phyloP scores from a whole-genome alignment of 2,888 invertebrate genomes.

The Hyles lineata region DNA sequence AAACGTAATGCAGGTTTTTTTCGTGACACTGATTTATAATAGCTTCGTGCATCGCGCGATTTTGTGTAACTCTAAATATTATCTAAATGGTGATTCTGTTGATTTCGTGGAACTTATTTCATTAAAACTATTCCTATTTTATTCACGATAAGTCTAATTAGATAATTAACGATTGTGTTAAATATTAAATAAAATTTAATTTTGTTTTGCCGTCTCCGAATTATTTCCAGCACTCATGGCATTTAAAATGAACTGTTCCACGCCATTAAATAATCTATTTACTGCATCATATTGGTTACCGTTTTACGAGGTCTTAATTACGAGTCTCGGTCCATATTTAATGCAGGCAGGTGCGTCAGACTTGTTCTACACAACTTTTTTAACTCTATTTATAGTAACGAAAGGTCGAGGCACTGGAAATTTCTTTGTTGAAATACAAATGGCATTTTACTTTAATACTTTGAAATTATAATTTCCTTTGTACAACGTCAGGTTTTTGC shows the following conservation, averaged over 20 bases:
- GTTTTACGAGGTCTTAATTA: slow-evolving; percentile 2
- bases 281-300: not conserved
- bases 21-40: too few relatives aligned
- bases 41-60: too few relatives aligned
- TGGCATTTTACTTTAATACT: slow-evolving; percentile 10
- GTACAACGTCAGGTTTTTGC: not conserved
- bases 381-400: slow-evolving; percentile 31
- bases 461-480: slow-evolving; percentile 14
- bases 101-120: too few relatives aligned
- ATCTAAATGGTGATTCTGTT: too few relatives aligned
- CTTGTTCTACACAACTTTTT: slow-evolving; percentile 25
- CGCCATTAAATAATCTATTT: not conserved
- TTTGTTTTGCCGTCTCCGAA: not conserved
- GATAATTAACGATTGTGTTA: too few relatives aligned
- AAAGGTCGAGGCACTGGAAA: not conserved
- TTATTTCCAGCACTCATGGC: not conserved
- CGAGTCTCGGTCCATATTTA: slow-evolving; percentile 7
- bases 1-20: too few relatives aligned
- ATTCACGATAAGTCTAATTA: too few relatives aligned
- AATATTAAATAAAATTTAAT: too few relatives aligned
- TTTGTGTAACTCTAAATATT: too few relatives aligned
- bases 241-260: not conserved
- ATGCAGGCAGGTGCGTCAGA: slow-evolving; percentile 31
- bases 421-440: slow-evolving; percentile 14
- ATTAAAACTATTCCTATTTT: too few relatives aligned